Base-by-base conservation (phyloP, 2,113 vertebrate species). In the Myrmophylax atrothorax region DNA sequence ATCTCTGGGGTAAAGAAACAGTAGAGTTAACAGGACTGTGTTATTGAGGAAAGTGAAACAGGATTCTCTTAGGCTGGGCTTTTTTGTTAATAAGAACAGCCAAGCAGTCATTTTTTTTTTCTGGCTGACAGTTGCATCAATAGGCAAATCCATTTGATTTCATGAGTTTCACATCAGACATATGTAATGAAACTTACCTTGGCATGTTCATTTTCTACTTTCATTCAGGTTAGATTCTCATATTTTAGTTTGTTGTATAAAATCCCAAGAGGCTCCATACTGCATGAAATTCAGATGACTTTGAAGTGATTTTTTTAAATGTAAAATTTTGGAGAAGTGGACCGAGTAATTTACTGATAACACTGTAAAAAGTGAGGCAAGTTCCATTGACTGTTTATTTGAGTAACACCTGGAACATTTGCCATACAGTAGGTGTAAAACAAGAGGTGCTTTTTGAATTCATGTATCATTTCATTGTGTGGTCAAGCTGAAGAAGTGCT, bases 191-290 rank as follows among this genome's bases (percentile, higher is more conserved):
- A 93, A 79, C 62, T 88, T 40, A 72, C 72, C 42, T 92, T 94
- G 93, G 62, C 70, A 56, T 76, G 67, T 89, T 96, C 58, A 77
- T 92, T 90, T 94, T 92, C 82, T 69, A 4, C 46, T 86, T 90
- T 73, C 13, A 7, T 83, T 88, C 67, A 73, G 28, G 26, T 62
- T 95, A 40, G 28, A 66, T 49, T 90, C 50, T 77, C 24, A 12
- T 18, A 31, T 13, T 46, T 87, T 91, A 74, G n/a, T 84, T 76
- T 25, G 29, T 29, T 72, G 26, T 80, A 29, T 86, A 64, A 92
- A 89, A 73, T 55, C 28, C 6, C 55, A 68, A 37, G 37, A 74
- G 46, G 31, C 58, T 95, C 23, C 40, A 69, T 69, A 53, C 28
- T 86, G 24, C 46, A 14, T 66, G 26, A 84, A 90, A 86, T 76